These are phyloP conservation scores for Brachionus rotundiformis DNA, from an alignment of 1,140 invertebrate species.

Conservation along the genomic window DNA sequence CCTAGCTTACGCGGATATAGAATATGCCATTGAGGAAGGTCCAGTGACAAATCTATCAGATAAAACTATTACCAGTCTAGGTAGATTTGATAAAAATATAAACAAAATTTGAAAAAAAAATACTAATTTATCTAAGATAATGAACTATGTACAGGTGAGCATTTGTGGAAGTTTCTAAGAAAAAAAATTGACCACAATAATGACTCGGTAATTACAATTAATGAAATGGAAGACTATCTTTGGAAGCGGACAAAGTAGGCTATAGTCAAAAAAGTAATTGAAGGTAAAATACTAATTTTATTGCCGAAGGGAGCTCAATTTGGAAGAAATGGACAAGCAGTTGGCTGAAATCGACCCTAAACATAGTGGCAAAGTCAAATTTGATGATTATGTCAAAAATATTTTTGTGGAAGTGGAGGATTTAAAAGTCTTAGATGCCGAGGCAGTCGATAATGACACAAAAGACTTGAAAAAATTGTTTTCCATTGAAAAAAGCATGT, in stretches of 20 bases:
- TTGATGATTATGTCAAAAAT: neutral
- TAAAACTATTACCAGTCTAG: neutral
- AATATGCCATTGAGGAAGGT: neutral
- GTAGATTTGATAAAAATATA: neutral
- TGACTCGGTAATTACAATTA: neutral
- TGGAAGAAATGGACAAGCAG: neutral
- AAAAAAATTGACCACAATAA: conserved; percentile 26
- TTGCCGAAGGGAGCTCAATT: neutral
- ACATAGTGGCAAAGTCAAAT: neutral
- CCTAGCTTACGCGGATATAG: neutral
- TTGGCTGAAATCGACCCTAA: neutral
- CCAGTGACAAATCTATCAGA: neutral
- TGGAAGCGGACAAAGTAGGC: conserved; percentile 1
- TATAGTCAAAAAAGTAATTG: neutral
- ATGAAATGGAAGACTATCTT: conserved; percentile 19
- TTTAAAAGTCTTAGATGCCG: neutral
- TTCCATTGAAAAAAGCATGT: conserved; percentile 17
- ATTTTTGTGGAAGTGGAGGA: conserved; percentile 36
- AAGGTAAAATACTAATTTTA: neutral
- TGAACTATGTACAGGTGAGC: neutral
- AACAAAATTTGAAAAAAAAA: neutral
- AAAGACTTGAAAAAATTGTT: conserved; percentile 16
- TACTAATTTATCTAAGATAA: conserved; percentile 9
- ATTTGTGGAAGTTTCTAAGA: neutral
- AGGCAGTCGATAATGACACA: neutral